phyloP scores from a whole-genome alignment of 2,888 invertebrate species.

The Poecilus cupreus region DNA sequence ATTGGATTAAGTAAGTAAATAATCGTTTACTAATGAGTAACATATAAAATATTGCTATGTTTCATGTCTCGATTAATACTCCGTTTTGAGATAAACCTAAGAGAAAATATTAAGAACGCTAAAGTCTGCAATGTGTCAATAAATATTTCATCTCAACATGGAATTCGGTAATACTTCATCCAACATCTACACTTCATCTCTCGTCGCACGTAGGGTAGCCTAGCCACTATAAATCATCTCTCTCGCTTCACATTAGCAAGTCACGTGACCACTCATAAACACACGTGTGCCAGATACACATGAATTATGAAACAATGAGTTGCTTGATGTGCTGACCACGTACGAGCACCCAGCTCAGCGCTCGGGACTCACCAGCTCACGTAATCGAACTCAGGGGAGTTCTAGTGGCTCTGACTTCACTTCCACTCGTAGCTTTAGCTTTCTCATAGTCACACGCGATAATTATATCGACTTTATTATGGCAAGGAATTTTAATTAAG shows the following conservation, averaged over 20 bases:
- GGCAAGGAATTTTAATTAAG: conserved; percentile 17
- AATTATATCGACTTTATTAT: conserved; percentile 19
- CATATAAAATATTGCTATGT: too few relatives aligned
- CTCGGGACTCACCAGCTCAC: not conserved
- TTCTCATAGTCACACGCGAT: not conserved
- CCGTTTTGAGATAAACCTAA: too few relatives aligned
- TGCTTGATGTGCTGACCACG: conserved; percentile 14
- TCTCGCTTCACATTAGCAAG: conserved; percentile 25
- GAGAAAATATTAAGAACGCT: too few relatives aligned
- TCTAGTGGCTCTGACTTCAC: not conserved
- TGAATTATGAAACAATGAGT: conserved; percentile 41
- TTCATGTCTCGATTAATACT: too few relatives aligned
- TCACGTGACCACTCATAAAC: conserved; percentile 20
- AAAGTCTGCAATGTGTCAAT: not conserved
- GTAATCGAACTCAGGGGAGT: conserved; percentile 8
- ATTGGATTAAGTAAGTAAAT: too few relatives aligned
- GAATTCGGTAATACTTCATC: too few relatives aligned
- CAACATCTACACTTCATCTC: not conserved
- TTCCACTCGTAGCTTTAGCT: not conserved
- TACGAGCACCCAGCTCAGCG: not conserved
- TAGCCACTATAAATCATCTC: conserved; percentile 34
- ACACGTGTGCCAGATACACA: conserved; percentile 25
- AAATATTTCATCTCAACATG: not conserved
- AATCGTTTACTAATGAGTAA: too few relatives aligned
- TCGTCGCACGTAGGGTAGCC: not conserved